Evolutionary conservation across 2,113 vertebrate genomes (phyloP).

Genomic region (Etheostoma spectabile): DNA sequence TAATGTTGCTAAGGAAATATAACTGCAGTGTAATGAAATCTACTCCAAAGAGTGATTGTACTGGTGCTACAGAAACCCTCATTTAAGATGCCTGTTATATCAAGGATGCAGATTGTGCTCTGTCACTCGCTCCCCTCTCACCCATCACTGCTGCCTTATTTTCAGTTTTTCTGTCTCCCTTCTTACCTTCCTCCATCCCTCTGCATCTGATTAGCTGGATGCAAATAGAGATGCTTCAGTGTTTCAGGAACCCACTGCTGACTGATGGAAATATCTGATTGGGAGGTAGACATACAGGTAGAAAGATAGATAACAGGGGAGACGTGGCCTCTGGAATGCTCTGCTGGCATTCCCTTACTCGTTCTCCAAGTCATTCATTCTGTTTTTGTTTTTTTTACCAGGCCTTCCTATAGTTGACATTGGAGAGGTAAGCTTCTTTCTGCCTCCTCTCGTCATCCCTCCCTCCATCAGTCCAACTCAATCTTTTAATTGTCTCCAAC

Average conservation of each 20-base stretch:
- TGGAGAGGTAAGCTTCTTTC: slow-evolving; percentile 34
- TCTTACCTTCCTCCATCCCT: slow-evolving; percentile 15
- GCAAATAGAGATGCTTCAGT: slow-evolving; percentile 41
- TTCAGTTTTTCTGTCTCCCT: slow-evolving; percentile 9
- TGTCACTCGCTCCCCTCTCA: slow-evolving; percentile 11
- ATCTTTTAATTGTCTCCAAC: background rate
- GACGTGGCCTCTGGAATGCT: slow-evolving; percentile 57
- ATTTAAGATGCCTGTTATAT: slow-evolving; percentile 66
- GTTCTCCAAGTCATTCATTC: slow-evolving; percentile 11
- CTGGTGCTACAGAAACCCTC: slow-evolving; percentile 39
- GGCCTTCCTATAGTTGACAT: slow-evolving; percentile 40
- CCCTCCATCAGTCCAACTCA: slow-evolving; percentile 13
- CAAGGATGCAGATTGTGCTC: slow-evolving; percentile 32
- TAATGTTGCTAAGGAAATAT: slow-evolving; percentile 57
- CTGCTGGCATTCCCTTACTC: slow-evolving; percentile 24
- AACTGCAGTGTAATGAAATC: slow-evolving; percentile 32
- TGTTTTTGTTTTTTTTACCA: slow-evolving; percentile 28
- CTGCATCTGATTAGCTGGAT: slow-evolving; percentile 53
- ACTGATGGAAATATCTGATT: slow-evolving; percentile 70
- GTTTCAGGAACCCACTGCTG: slow-evolving; percentile 57
- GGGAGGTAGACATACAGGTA: slow-evolving; percentile 45
- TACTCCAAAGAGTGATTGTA: slow-evolving; percentile 16
- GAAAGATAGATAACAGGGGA: slow-evolving; percentile 39
- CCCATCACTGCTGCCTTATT: slow-evolving; percentile 15
- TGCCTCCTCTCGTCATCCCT: slow-evolving; percentile 15